Percentiles rank a stretch among this genome's conserved stretches.
Evolutionary conservation across 2,797 vertebrate species (phyloP).

Genomic region (Crax fasciolata): DNA sequence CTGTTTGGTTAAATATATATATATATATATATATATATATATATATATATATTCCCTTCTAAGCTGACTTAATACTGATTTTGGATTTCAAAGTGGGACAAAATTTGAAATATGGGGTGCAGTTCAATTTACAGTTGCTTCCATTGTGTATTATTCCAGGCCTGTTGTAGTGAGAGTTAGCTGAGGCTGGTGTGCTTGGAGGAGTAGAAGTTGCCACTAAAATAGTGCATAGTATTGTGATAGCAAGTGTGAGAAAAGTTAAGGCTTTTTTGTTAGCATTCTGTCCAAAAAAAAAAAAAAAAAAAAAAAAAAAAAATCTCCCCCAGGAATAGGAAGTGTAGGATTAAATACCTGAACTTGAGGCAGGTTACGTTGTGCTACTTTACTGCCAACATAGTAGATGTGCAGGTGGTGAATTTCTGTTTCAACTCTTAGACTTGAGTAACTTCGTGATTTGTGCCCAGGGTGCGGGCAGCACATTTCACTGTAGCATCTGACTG

Average conservation of each 20-base stretch:
- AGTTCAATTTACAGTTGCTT: not conserved
- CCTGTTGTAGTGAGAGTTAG: not conserved
- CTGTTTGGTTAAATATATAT: not conserved
- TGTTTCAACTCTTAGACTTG: not conserved
- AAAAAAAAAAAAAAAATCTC: not conserved
- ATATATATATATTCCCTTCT: not conserved
- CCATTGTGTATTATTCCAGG: not conserved
- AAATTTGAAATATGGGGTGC: not conserved
- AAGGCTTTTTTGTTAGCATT: not conserved
- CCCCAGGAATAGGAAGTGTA: not conserved
- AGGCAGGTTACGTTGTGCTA: not conserved
- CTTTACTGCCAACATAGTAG: accelerated
- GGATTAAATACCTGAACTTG: not conserved
- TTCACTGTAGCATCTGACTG: not conserved
- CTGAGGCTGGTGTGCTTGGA: not conserved
- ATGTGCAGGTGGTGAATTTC: not conserved
- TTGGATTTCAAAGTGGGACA: not conserved
- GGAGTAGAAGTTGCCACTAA: not conserved
- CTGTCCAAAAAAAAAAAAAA: not conserved
- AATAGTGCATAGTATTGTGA: not conserved
- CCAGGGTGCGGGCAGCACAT: not conserved
- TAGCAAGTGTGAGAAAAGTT: not conserved
- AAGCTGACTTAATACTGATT: not conserved
- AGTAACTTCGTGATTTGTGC: not conserved
- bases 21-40: too few relatives aligned